Base-by-base conservation (phyloP, 2,888 invertebrate genomes). In the Yponomeuta malinellus region DNA sequence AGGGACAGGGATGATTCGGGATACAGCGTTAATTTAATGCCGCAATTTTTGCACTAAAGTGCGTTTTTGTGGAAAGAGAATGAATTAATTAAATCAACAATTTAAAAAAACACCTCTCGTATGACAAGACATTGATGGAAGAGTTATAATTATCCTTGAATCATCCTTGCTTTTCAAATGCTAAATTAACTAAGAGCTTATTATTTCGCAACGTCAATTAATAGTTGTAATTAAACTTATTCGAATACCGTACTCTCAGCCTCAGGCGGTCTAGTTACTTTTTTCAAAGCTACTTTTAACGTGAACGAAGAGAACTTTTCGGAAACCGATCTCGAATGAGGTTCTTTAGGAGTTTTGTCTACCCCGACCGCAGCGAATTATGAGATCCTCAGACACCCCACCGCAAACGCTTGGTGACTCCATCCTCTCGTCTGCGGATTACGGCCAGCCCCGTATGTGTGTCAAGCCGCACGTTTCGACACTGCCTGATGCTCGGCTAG, bases 401-500 rank as follows among this genome's bases (percentile, higher is more conserved):
- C 52, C 52, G 52, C 52, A 52, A 52, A 52, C 52, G 10, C 10
- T 52, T 52, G 52, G 52, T 52, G 52, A 12, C 12, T 52, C 52
- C 31, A 64, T 64, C 9, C 64, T 29, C 64, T 29, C 64, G 76
- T 77, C 76, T 74, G 79, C 78, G 78, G 84, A 81, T 84, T 83
- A 84, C 81, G 77, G 76, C 78, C 76, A 31, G 29, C n/a, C 48
- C 31, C 48, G 80, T 88, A 89, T 90, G 88, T 90, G 78, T 90
- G 90, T 89, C 90, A 90, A 88, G 87, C 81, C 78, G 78, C 76
- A 77, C 33, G 80, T 90, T 89, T 83, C 90, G 80, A 85, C 83
- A 87, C 75, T 12, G 52, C 52, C 52, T 79, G 80, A 81, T 83
- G 83, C 83, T 78, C 78, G 82, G 84, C 83, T 84, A 82, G 83